These are phyloP conservation scores for Phenganax subtilis DNA, from an alignment of 92 coral and sea anemone genomes.

Conservation along the genomic window DNA sequence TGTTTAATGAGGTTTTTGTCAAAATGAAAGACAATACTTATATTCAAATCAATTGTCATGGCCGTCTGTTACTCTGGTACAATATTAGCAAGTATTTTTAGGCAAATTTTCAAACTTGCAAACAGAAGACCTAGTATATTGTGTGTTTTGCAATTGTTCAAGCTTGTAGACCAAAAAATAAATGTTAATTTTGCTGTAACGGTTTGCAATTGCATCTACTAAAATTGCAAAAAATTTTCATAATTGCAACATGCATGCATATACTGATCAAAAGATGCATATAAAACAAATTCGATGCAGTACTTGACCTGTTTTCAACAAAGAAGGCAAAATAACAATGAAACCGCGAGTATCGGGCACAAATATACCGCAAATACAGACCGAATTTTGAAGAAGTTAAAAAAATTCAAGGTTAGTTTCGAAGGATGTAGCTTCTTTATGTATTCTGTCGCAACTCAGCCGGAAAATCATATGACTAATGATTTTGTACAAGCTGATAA, in stretches of 20 bases:
- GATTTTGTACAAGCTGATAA: slow-evolving; percentile 36
- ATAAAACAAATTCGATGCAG: slow-evolving; percentile 17
- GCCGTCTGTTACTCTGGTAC: background rate
- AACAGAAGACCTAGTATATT: background rate
- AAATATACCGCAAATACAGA: background rate
- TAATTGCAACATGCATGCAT: background rate
- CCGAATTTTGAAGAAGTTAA: background rate
- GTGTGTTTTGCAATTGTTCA: background rate
- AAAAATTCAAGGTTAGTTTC: slow-evolving; percentile 22
- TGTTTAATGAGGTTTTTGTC: background rate
- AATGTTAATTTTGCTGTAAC: background rate
- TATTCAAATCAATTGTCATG: slow-evolving; percentile 12
- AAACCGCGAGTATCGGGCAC: background rate
- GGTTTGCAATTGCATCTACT: background rate
- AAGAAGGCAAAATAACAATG: background rate
- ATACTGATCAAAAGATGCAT: slow-evolving; percentile 14
- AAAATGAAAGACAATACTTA: slow-evolving; percentile 21
- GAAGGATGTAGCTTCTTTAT: slow-evolving; percentile 21
- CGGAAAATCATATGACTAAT: slow-evolving; percentile 67
- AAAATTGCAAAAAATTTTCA: background rate
- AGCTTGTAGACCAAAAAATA: background rate
- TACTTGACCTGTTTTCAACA: background rate
- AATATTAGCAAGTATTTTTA: slow-evolving; percentile 1
- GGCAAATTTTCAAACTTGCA: background rate
- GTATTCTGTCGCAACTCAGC: slow-evolving; percentile 64